These are phyloP conservation scores for Phragmatobia fuliginosa DNA, from an alignment of 2,888 invertebrate species.

Conservation along the genomic window DNA sequence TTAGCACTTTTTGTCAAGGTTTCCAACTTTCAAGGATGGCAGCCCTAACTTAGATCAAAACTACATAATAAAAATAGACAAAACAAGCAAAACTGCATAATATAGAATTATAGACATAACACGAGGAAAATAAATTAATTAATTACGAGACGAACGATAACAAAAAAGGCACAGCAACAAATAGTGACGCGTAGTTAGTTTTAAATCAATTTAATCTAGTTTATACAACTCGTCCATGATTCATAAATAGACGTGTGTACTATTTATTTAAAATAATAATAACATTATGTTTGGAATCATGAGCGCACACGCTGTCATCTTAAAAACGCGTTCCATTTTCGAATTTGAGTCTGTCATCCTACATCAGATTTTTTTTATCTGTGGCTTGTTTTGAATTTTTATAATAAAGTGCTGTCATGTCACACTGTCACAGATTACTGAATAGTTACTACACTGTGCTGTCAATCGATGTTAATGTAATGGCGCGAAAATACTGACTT, in stretches of 20 bases:
- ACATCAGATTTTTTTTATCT: not conserved
- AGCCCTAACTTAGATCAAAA: not conserved
- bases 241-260: not conserved
- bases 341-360: not conserved
- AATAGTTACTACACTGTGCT: too few species aligned
- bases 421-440: too few species aligned
- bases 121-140: slow-evolving; percentile 2
- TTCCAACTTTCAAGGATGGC: too few species aligned
- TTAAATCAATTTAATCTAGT: slow-evolving; percentile 23
- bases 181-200: slow-evolving; percentile 23
- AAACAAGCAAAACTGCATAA: slow-evolving; percentile 10
- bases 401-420: too few species aligned
- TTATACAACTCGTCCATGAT: slow-evolving; percentile 7
- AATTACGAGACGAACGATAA: slow-evolving; percentile 6
- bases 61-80: not conserved
- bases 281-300: not conserved
- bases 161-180: slow-evolving; percentile 9
- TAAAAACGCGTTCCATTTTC: not conserved
- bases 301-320: not conserved
- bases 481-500: not conserved
- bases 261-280: not conserved
- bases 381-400: not conserved
- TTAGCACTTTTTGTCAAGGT: too few species aligned
- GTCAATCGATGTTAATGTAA: not conserved
- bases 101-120: not conserved